A percentile compares a stretch with the other conserved stretches of the same genome.
phyloP scores from a whole-genome alignment of 2,113 vertebrate species.

The Bubo blakistoni region DNA sequence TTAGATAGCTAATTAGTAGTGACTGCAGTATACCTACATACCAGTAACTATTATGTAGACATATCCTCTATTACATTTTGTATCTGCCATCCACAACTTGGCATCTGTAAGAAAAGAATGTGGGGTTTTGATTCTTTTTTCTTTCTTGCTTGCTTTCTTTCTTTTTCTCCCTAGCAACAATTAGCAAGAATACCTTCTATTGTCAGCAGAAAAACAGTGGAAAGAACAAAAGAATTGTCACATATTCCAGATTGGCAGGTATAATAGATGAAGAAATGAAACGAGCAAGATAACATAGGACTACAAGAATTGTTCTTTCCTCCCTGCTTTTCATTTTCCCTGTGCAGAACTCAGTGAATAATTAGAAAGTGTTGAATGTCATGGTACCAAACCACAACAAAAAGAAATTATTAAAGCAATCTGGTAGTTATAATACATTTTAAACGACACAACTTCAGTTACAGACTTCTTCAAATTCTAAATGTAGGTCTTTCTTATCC shows the following conservation, averaged over 20 bases:
- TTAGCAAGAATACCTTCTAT: background rate
- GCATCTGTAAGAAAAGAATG: background rate
- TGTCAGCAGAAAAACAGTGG: background rate
- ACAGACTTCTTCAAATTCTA: background rate
- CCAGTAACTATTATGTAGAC: background rate
- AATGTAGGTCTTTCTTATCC: background rate
- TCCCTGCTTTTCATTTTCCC: background rate
- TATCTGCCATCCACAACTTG: background rate
- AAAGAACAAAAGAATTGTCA: conserved; percentile 3
- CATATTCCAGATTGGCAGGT: background rate
- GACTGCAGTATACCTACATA: background rate
- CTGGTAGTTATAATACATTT: background rate
- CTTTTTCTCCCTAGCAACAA: background rate
- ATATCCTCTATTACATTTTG: background rate
- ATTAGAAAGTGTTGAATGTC: background rate
- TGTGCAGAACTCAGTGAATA: background rate
- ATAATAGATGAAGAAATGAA: conserved; percentile 38
- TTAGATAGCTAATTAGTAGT: background rate
- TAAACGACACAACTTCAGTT: background rate
- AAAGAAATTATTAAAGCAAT: background rate
- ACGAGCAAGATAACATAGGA: background rate
- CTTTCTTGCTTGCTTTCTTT: background rate
- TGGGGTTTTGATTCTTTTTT: background rate
- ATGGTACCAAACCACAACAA: background rate
- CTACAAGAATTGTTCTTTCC: background rate